Conservation (phyloP, 37 sponge, comb jelly and placozoan genomes). For the Bolinopsis microptera region DNA sequence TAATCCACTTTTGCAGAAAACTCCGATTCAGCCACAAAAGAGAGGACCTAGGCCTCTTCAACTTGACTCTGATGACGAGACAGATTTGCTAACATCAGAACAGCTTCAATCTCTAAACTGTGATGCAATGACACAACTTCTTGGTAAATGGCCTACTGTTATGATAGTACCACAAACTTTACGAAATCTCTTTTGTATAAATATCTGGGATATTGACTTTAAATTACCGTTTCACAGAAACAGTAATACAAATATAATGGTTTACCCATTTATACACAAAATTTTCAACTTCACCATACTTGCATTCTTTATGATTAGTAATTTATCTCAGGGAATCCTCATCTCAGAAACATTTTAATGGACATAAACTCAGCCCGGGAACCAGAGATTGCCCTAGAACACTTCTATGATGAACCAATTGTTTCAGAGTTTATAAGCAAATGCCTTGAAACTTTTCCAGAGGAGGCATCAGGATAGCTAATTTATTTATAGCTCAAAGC, state of each 20-base stretch:
- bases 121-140: background rate
- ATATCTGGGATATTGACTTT: too few species aligned
- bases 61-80: background rate
- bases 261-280: too few species aligned
- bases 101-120: background rate
- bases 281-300: too few species aligned
- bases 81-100: background rate
- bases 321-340: background rate
- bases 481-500: too few species aligned
- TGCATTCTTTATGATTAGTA: background rate
- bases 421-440: background rate
- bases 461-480: too few species aligned
- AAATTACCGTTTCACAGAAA: too few species aligned
- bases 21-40: background rate
- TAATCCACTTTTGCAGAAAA: background rate
- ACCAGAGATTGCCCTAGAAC: constrained; percentile 29
- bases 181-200: too few species aligned
- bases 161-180: too few species aligned
- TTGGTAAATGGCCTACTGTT: too few species aligned
- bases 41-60: background rate
- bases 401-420: constrained; percentile 17
- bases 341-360: constrained; percentile 10
- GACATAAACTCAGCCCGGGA: background rate
- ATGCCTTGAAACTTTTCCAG: background rate
- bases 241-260: too few species aligned